Evolutionary conservation across 1,140 invertebrate species (phyloP), one percentile per base, ranked within the genome.

Genomic region (Ridgeia piscesae): DNA sequence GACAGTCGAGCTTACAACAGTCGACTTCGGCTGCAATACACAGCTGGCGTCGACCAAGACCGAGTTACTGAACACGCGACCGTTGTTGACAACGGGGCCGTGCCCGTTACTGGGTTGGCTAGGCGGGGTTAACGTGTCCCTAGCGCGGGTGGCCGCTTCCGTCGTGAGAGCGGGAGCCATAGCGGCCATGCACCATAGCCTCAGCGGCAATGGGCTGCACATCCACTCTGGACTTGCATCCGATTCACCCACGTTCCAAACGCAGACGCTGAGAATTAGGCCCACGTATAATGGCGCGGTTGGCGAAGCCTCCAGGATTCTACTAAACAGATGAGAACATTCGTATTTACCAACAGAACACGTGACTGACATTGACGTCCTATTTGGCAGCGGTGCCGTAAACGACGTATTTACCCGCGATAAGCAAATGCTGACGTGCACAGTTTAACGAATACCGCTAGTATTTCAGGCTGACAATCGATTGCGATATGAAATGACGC

Each of bases 131-230:
- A 95, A 93, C 92, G 94, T 94, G 91, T 94, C 94, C 92, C 93
- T 93, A 90, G 94, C 93, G 92, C 95, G 94, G 89, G 94, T 94
- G 90, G 94, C 94, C 93, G 95, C 94, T 93, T 95, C 95, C 92
- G 91, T 88, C n/a, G 95, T 95, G 89, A 95, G 94, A 91, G 95
- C 95, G 91, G 95, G 95, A 93, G 95, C 95, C 95, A 95, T 95
- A 92, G 94, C 94, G 93, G 94, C 94, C 93, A 95, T 94, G 93
- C 95, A 95, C 93, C 95, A 95, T 95, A 95, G 93, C 95, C 95
- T 95, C 93, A 95, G 93, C 91, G 95, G 94, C 93, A 95, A 93
- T 89, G 94, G 94, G 50, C 91, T 93, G 35, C 93, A 94, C 94
- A 95, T 95, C 58, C 58, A 77, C 58, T 77, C 8, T 77, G 58